Evolutionary conservation across 2,888 invertebrate genomes (phyloP).

Genomic region (Nymphalis c-album): DNA sequence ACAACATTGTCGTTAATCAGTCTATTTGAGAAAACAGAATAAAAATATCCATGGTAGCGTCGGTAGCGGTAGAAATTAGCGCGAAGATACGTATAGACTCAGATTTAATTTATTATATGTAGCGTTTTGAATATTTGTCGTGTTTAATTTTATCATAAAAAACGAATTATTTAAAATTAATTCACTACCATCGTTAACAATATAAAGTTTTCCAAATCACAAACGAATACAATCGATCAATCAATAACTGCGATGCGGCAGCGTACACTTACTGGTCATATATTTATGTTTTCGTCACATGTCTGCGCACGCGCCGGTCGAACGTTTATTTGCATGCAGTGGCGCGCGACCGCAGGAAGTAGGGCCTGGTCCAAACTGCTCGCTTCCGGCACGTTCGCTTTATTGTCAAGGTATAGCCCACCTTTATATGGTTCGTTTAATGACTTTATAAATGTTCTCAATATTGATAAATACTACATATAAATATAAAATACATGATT

Average conservation of each 20-base stretch:
- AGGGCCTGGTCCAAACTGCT: constrained; percentile 74
- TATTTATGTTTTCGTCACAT: constrained; percentile 52
- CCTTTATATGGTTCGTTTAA: constrained; percentile 8
- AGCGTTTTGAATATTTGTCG: too few species aligned
- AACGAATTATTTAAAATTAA: too few species aligned
- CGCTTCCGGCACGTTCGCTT: constrained; percentile 58
- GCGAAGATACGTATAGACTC: too few species aligned
- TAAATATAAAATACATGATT: too few species aligned
- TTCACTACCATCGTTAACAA: too few species aligned
- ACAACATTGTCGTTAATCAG: too few species aligned
- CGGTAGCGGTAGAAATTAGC: too few species aligned
- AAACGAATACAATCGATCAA: constrained; percentile 5
- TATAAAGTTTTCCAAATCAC: too few species aligned
- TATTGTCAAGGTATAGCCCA: constrained; percentile 44
- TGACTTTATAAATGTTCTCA: neutral
- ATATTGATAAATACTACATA: neutral
- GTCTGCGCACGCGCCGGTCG: constrained; percentile 46
- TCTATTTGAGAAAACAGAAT: too few species aligned
- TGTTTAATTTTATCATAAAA: too few species aligned
- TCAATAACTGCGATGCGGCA: constrained; percentile 8
- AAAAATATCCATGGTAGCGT: too few species aligned
- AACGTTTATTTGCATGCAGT: constrained; percentile 71
- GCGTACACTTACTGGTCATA: constrained; percentile 5
- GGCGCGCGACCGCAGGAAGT: constrained; percentile 74
- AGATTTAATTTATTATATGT: too few species aligned